phyloP scores from a whole-genome alignment of 2,113 vertebrate species.

The Triplophysa dalaica region DNA sequence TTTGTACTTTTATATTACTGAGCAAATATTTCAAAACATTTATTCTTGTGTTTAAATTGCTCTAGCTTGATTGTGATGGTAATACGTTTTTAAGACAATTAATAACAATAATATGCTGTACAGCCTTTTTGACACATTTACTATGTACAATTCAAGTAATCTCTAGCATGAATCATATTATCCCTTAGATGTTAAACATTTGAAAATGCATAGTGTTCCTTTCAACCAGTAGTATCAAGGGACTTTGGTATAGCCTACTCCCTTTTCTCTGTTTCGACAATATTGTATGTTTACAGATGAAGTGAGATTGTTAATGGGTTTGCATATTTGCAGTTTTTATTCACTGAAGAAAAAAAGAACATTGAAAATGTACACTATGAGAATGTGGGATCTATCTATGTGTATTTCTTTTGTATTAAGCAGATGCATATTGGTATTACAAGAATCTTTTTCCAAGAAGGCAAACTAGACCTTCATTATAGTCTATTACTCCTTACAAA shows the following conservation, averaged over 20 bases:
- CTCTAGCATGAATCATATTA: not conserved
- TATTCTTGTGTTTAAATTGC: not conserved
- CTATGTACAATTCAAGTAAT: not conserved
- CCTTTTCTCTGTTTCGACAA: not conserved
- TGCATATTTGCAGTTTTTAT: constrained; percentile 26
- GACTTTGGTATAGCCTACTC: not conserved
- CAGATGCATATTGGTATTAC: constrained; percentile 1
- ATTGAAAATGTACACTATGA: not conserved
- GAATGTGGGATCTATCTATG: not conserved
- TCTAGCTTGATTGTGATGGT: not conserved
- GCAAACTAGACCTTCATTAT: not conserved
- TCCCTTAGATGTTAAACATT: not conserved
- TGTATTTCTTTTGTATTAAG: constrained; percentile 1
- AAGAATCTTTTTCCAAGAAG: not conserved
- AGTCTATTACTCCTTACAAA: not conserved
- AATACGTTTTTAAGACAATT: not conserved
- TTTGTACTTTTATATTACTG: not conserved
- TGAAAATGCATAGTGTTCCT: not conserved
- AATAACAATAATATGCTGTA: not conserved
- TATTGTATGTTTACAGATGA: not conserved
- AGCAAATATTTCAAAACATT: no score
- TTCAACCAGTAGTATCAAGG: not conserved
- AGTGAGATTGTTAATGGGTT: constrained; percentile 6
- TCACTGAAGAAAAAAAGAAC: constrained; percentile 23
- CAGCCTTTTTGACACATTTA: not conserved